These are phyloP conservation scores for Macrotis lagotis DNA, from an alignment of 2,113 vertebrate genomes.

Conservation along the genomic window DNA sequence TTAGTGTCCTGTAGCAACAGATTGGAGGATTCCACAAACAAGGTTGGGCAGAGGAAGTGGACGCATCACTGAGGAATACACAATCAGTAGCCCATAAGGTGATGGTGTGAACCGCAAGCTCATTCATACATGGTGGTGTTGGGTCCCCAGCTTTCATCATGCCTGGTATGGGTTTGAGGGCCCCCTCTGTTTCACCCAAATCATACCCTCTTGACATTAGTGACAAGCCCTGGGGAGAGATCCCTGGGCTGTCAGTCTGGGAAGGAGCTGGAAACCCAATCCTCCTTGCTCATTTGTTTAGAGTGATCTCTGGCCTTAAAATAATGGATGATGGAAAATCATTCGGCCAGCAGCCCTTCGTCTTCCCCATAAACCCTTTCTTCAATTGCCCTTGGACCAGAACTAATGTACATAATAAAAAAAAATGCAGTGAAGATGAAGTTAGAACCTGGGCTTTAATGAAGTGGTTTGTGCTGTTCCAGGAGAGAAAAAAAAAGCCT, in stretches of 20 bases:
- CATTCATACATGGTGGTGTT: fast-evolving
- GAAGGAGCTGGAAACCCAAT: not conserved
- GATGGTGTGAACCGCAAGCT: not conserved
- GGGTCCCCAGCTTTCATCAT: not conserved
- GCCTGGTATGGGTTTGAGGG: not conserved
- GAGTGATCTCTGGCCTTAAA: constrained; percentile 7
- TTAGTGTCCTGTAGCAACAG: not conserved
- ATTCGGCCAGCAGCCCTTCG: constrained; percentile 57
- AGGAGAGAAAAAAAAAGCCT: constrained; percentile 51
- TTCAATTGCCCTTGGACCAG: constrained; percentile 74
- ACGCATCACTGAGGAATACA: not conserved
- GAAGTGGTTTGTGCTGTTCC: constrained; percentile 64
- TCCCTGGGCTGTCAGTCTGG: not conserved
- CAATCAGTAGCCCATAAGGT: not conserved
- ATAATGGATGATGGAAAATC: constrained; percentile 56
- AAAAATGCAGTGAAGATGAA: constrained; percentile 66
- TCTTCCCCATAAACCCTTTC: constrained; percentile 62
- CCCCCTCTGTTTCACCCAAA: not conserved
- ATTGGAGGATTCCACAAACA: not conserved
- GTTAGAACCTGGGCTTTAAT: constrained; percentile 75
- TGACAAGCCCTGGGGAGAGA: not conserved
- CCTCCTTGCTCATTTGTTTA: constrained; percentile 27
- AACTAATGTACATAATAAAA: constrained; percentile 75
- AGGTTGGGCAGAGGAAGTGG: not conserved
- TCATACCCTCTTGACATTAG: not conserved